Percentiles rank a stretch among this genome's conserved stretches.
phyloP scores from a whole-genome alignment of 2,888 invertebrate species.

The Phyllotreta cruciferae region DNA sequence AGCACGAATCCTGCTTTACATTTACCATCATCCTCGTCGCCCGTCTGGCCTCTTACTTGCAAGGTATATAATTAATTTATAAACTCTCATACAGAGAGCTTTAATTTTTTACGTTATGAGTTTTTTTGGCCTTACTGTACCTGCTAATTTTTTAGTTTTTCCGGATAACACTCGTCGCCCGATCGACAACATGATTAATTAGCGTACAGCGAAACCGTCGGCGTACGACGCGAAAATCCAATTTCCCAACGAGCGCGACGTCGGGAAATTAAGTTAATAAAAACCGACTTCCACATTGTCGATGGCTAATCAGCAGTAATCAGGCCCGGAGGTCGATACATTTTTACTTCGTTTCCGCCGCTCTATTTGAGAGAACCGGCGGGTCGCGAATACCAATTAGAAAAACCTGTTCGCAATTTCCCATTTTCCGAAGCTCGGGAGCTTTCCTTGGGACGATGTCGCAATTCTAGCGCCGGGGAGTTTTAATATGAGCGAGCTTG shows the following conservation, averaged over 20 bases:
- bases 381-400: constrained; percentile 36
- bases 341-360: constrained; percentile 27
- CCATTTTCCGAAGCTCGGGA: constrained; percentile 12
- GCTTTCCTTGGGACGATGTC: constrained; percentile 29
- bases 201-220: constrained; percentile 8
- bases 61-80: too few species aligned
- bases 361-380: constrained; percentile 25
- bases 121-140: too few species aligned
- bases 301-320: constrained; percentile 23
- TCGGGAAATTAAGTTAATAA: constrained; percentile 23
- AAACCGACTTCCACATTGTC: constrained; percentile 8
- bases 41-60: too few species aligned
- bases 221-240: constrained; percentile 6
- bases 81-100: too few species aligned
- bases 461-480: background rate
- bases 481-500: too few species aligned
- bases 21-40: constrained; percentile 32
- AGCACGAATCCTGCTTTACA: constrained; percentile 47
- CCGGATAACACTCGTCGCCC: too few species aligned
- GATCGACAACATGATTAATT: background rate
- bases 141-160: too few species aligned
- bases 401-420: constrained; percentile 36
- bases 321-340: constrained; percentile 24
- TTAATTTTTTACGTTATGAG: too few species aligned
- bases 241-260: constrained; percentile 14